phyloP scores from a whole-genome alignment of 1,140 invertebrate genomes.

The Pomacea maculata region DNA sequence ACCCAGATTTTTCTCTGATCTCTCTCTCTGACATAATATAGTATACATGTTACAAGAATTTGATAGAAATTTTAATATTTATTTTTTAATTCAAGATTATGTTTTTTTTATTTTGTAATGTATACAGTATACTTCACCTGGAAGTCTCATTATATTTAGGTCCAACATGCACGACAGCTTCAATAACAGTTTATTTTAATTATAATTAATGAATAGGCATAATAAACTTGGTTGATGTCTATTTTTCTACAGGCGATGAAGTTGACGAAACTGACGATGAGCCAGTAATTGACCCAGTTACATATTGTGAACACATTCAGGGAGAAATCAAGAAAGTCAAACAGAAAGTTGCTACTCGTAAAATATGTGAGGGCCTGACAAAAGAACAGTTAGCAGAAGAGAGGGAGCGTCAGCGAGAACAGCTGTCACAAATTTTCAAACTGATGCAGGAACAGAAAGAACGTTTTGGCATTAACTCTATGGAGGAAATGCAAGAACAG shows the following conservation, averaged over 20 bases:
- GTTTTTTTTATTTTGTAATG: too few species aligned
- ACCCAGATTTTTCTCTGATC: too few species aligned
- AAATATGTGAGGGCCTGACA: slow-evolving; percentile 53
- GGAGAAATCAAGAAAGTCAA: slow-evolving; percentile 61
- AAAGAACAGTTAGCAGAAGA: slow-evolving; percentile 57
- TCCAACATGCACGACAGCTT: too few species aligned
- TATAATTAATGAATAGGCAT: too few species aligned
- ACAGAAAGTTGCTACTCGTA: slow-evolving; percentile 51
- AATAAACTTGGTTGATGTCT: too few species aligned
- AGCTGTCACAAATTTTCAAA: slow-evolving; percentile 60
- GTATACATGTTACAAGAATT: too few species aligned
- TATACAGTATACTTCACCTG: too few species aligned
- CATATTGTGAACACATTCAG: slow-evolving; percentile 63
- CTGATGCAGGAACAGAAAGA: slow-evolving; percentile 60
- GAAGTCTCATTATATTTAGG: too few species aligned
- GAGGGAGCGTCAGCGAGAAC: slow-evolving; percentile 50
- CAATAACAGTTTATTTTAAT: too few species aligned
- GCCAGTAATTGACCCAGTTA: slow-evolving; percentile 51
- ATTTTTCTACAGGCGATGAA: neutral
- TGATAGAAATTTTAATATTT: too few species aligned
- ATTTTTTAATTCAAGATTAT: too few species aligned
- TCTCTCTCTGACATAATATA: too few species aligned
- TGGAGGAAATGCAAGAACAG: slow-evolving; percentile 60
- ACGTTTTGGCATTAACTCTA: slow-evolving; percentile 54
- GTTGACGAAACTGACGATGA: slow-evolving; percentile 2